Percentiles rank a stretch among this genome's conserved stretches.
These are phyloP conservation scores for Drosophila lacertosa DNA, from an alignment of 1,140 invertebrate species.

Conservation along the genomic window DNA sequence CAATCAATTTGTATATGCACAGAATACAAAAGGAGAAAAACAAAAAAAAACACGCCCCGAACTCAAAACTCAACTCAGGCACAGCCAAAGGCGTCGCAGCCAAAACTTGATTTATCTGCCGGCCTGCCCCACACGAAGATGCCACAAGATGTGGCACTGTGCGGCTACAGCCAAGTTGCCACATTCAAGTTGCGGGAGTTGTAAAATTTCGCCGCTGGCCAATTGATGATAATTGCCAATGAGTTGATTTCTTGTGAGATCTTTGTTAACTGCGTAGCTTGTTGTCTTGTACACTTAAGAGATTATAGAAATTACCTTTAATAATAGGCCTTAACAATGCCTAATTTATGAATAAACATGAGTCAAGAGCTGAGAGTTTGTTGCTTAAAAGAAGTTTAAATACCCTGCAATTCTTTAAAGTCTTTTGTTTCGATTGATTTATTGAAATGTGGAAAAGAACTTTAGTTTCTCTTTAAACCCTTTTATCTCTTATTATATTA, in stretches of 20 bases:
- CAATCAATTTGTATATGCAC: slow-evolving; percentile 47
- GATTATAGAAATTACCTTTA: slow-evolving; percentile 39
- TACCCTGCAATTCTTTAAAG: too few relatives aligned
- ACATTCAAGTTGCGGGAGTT: slow-evolving; percentile 22
- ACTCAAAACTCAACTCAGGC: slow-evolving; percentile 1
- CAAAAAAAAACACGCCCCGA: slow-evolving; percentile 22
- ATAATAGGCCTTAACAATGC: slow-evolving; percentile 26
- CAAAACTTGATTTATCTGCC: slow-evolving; percentile 45
- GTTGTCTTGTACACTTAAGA: slow-evolving; percentile 3
- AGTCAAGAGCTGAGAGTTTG: neutral
- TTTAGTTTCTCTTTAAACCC: too few relatives aligned
- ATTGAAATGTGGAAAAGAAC: too few relatives aligned
- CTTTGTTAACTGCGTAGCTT: slow-evolving; percentile 19
- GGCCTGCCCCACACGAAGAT: slow-evolving; percentile 38
- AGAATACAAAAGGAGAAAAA: slow-evolving; percentile 10
- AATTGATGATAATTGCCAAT: slow-evolving; percentile 39
- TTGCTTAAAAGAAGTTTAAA: neutral
- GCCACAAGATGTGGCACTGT: slow-evolving; percentile 13
- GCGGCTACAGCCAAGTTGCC: neutral
- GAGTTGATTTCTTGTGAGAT: slow-evolving; percentile 17
- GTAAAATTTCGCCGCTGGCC: slow-evolving; percentile 34
- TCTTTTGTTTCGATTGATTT: too few relatives aligned
- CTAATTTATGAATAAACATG: slow-evolving; percentile 9
- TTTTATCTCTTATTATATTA: too few relatives aligned
- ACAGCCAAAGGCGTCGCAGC: slow-evolving; percentile 32